Evolutionary conservation across 2,797 vertebrate species (phyloP).

Genomic region (Mallotus villosus): DNA sequence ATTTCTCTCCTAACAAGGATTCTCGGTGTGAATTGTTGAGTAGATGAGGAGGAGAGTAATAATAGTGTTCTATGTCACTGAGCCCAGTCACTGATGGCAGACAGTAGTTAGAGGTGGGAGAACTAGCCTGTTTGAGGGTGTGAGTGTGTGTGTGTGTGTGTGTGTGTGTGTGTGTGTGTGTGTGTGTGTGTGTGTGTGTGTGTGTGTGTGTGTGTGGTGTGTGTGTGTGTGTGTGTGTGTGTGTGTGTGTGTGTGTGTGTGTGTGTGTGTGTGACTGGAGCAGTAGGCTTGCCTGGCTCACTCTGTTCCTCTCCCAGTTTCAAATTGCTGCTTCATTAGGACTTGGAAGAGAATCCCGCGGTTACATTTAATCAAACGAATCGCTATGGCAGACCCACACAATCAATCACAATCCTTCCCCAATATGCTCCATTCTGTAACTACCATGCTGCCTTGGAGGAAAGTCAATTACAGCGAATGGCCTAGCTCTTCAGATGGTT

Average conservation of each 20-base stretch:
- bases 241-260: background rate
- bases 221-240: background rate
- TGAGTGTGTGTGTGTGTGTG: background rate
- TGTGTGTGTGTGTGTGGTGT: background rate
- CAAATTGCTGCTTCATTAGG: conserved; percentile 96
- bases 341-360: conserved; percentile 90
- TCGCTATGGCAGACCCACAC: conserved; percentile 85
- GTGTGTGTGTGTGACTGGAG: conserved; percentile 32
- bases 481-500: conserved; percentile 52
- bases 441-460: conserved; percentile 71
- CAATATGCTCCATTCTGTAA: conserved; percentile 80
- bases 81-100: conserved; percentile 19
- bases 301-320: conserved; percentile 79
- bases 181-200: background rate
- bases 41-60: background rate
- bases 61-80: conserved; percentile 6
- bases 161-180: background rate
- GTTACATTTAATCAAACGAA: conserved; percentile 98
- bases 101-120: conserved; percentile 11
- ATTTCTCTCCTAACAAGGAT: background rate
- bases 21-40: conserved; percentile 10
- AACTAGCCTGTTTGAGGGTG: background rate
- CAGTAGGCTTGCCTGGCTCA: conserved; percentile 65
- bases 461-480: conserved; percentile 64
- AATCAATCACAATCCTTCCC: conserved; percentile 84